phyloP scores from a whole-genome alignment of 2,113 vertebrate species.

The Danio rerio region GRCz12tu NC_133178.1:32403001-32403500 shows the following conservation, averaged over 20 bases:
- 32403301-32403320: constrained; percentile 26
- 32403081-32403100: constrained; percentile 39
- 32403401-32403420: not conserved
- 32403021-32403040: constrained; percentile 37
- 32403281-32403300: not conserved
- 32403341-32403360: constrained; percentile 2
- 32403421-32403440: not conserved
- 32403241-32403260: constrained; percentile 30
- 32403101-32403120: constrained; percentile 50
- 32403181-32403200: not conserved
- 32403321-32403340: constrained; percentile 17
- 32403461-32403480: not conserved
- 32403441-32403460: not conserved
- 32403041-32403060: constrained; percentile 45
- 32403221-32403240: not conserved
- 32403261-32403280: constrained; percentile 1
- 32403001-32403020: constrained; percentile 45
- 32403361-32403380: not conserved
- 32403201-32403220: not conserved
- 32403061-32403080: constrained; percentile 25
- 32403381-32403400: constrained; percentile 22
- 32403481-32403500: not conserved
- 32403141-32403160: constrained; percentile 39
- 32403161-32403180: not conserved
- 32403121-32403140: constrained; percentile 27